Percentiles rank a stretch among this genome's conserved stretches.
Conservation (phyloP, 2,113 vertebrate genomes). For the Sapajus apella region DNA sequence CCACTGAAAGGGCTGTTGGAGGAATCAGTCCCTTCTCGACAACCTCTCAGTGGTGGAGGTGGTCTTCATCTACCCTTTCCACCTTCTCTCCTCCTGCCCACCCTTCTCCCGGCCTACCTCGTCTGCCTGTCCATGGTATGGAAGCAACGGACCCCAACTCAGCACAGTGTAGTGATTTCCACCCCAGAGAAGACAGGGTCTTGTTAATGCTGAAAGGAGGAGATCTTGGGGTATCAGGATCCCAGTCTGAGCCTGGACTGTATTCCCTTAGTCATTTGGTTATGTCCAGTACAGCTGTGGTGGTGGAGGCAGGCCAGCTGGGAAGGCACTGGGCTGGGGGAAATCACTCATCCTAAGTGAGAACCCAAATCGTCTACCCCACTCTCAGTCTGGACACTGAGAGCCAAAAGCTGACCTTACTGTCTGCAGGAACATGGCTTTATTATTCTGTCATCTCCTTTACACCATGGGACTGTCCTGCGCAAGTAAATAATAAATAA, state of each 20-base stretch:
- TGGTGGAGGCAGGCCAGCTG: too few species aligned
- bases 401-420: not conserved
- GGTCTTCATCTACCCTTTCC: not conserved
- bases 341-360: not conserved
- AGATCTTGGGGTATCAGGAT: not conserved
- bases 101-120: not conserved
- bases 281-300: not conserved
- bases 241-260: not conserved
- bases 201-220: not conserved
- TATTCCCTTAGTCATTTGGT: not conserved
- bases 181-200: not conserved
- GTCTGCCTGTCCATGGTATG: not conserved
- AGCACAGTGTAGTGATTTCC: not conserved
- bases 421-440: not conserved
- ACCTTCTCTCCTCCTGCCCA: not conserved
- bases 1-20: not conserved
- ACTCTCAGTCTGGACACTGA: not conserved
- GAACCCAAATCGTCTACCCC: not conserved
- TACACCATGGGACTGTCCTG: not conserved
- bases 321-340: not conserved
- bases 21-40: not conserved
- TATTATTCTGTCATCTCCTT: not conserved
- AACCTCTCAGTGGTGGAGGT: not conserved
- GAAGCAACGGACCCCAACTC: not conserved
- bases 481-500: not conserved